phyloP scores from a whole-genome alignment of 2,888 invertebrate genomes.

The Drosophila dives region DNA sequence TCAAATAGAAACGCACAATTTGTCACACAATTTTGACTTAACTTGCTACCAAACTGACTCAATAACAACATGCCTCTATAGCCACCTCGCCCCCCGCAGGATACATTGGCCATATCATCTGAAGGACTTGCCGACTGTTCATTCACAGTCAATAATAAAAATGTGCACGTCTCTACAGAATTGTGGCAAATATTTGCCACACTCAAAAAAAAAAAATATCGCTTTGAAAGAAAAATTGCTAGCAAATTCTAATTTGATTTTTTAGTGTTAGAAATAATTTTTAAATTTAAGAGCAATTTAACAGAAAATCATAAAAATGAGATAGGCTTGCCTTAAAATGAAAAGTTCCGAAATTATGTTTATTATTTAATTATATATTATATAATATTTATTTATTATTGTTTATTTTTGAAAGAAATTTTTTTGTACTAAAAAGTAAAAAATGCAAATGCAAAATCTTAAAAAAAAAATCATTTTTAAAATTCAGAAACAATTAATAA shows the following conservation, averaged over 20 bases:
- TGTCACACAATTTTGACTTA: slow-evolving; percentile 30
- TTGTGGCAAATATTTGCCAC: slow-evolving; percentile 27
- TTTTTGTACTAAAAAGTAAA: no score
- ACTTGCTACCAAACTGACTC: neutral
- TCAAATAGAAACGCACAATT: slow-evolving; percentile 53
- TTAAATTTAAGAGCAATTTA: neutral
- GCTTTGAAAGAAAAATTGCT: no score
- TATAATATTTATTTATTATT: no score
- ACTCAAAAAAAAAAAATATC: neutral
- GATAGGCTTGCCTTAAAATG: neutral
- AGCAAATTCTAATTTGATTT: neutral
- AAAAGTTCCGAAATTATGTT: neutral
- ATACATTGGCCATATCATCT: slow-evolving; percentile 24
- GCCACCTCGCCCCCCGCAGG: neutral
- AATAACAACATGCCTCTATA: neutral
- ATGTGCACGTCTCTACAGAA: slow-evolving; percentile 40
- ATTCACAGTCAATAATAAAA: slow-evolving; percentile 58
- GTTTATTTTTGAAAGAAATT: no score
- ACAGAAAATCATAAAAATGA: neutral
- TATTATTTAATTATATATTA: no score
- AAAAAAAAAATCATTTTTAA: no score
- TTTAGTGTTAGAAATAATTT: neutral
- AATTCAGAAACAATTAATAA: no score
- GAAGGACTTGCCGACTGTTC: slow-evolving; percentile 38
- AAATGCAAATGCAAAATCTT: no score